Conservation (phyloP, 2,888 invertebrate genomes). For the Ischnura elegans region DNA sequence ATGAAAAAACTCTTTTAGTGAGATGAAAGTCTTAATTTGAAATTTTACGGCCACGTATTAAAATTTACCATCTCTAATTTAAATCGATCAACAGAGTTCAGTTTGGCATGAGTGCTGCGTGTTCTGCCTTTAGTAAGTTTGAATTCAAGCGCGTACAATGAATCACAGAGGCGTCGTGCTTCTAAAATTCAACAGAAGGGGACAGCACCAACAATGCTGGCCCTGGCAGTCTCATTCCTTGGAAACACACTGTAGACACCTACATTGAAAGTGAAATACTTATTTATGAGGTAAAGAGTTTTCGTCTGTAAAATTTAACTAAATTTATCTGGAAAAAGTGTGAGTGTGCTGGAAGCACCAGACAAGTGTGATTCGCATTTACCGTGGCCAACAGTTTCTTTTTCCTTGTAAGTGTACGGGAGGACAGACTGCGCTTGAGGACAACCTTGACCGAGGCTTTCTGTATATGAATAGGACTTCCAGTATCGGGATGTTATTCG, state of each 20-base stretch:
- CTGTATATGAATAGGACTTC: not conserved
- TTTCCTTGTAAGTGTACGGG: not conserved
- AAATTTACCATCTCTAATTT: no score
- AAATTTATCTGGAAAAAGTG: slow-evolving; percentile 19
- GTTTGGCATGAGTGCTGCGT: no score
- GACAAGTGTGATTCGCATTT: not conserved
- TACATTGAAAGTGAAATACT: not conserved
- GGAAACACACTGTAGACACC: not conserved
- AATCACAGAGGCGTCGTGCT: not conserved
- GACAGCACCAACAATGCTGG: not conserved
- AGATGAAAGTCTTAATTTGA: no score
- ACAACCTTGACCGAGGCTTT: slow-evolving; percentile 41
- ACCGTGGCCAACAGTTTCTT: not conserved
- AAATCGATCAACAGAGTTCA: no score
- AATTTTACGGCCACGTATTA: no score
- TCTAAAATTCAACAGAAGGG: not conserved
- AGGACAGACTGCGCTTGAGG: not conserved
- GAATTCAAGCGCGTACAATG: not conserved
- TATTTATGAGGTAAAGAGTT: not conserved
- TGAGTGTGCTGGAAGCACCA: not conserved
- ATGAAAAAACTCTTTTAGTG: no score
- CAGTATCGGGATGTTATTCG: slow-evolving; percentile 1
- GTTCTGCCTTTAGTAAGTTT: not conserved
- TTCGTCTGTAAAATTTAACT: not conserved
- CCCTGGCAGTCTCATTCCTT: no score